Evolutionary conservation across 2,888 invertebrate species (phyloP).

Genomic region (Blastobasis lacticolella): DNA sequence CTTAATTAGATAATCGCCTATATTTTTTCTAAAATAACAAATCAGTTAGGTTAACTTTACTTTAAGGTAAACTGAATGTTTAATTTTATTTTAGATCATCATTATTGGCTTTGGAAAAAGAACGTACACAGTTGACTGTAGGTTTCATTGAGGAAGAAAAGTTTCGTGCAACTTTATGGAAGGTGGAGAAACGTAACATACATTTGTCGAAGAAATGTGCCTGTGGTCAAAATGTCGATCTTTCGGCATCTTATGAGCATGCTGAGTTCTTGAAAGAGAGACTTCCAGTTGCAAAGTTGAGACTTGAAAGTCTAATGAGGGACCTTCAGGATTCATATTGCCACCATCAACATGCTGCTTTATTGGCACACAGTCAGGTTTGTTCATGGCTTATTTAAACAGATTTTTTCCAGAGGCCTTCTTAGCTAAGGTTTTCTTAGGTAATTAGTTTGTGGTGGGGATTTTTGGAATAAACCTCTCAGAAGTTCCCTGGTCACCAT

Average conservation of each 20-base stretch:
- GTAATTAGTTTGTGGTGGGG: too few relatives aligned
- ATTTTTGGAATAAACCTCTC: too few relatives aligned
- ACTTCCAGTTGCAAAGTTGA: conserved; percentile 45
- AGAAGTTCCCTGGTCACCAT: too few relatives aligned
- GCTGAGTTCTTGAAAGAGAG: conserved; percentile 44
- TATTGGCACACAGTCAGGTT: conserved; percentile 57
- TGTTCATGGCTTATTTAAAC: not conserved
- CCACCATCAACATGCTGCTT: conserved; percentile 51
- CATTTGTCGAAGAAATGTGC: conserved; percentile 32
- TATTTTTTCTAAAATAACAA: too few relatives aligned
- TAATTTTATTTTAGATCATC: conserved; percentile 38
- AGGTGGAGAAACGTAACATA: conserved; percentile 35
- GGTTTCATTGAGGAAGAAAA: conserved; percentile 46
- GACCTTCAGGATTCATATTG: conserved; percentile 59
- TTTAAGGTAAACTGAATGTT: too few relatives aligned
- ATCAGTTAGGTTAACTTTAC: too few relatives aligned
- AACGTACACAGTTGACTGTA: conserved; percentile 31
- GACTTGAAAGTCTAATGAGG: conserved; percentile 39
- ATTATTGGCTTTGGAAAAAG: conserved; percentile 48
- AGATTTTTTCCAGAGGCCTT: too few relatives aligned
- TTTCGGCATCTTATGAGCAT: conserved; percentile 39
- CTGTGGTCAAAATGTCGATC: conserved; percentile 27
- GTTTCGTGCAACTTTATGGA: conserved; percentile 41
- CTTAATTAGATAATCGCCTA: too few relatives aligned
- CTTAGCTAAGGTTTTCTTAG: too few relatives aligned